A percentile compares a stretch with the other conserved stretches of the same genome.
phyloP scores from a whole-genome alignment of 2,888 invertebrate genomes.

The Homarus gammarus region DNA sequence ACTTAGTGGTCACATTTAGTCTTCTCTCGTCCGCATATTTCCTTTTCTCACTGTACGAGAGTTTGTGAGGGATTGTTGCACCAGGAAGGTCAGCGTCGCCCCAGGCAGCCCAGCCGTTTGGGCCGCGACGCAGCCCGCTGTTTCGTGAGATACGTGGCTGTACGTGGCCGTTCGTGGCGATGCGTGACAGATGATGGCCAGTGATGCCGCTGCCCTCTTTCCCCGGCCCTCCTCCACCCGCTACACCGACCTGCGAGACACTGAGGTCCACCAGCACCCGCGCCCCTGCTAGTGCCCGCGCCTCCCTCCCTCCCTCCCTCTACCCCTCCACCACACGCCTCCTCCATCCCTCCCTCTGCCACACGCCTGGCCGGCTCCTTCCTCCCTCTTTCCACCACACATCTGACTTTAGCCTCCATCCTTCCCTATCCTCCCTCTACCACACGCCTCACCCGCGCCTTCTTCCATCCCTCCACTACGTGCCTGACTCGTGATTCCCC shows the following conservation, averaged over 20 bases:
- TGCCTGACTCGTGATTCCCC: neutral
- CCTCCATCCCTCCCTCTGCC: neutral
- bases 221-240: slow-evolving; percentile 33
- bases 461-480: neutral
- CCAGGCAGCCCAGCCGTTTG: neutral
- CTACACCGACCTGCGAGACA: slow-evolving; percentile 47
- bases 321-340: neutral
- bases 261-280: slow-evolving; percentile 23
- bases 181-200: neutral
- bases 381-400: neutral
- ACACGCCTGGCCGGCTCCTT: neutral
- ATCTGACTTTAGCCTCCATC: neutral
- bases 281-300: slow-evolving; percentile 11
- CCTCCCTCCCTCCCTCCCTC: neutral
- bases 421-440: neutral
- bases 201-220: neutral
- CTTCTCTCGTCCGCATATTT: neutral
- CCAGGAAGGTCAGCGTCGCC: neutral
- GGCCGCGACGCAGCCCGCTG: neutral
- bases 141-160: neutral
- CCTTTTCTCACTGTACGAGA: neutral
- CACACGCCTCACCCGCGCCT: neutral
- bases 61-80: neutral
- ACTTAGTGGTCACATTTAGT: neutral
- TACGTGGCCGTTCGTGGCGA: neutral